Base-by-base conservation (phyloP, 2,797 vertebrate genomes). In the Poliocrania exsul region DNA sequence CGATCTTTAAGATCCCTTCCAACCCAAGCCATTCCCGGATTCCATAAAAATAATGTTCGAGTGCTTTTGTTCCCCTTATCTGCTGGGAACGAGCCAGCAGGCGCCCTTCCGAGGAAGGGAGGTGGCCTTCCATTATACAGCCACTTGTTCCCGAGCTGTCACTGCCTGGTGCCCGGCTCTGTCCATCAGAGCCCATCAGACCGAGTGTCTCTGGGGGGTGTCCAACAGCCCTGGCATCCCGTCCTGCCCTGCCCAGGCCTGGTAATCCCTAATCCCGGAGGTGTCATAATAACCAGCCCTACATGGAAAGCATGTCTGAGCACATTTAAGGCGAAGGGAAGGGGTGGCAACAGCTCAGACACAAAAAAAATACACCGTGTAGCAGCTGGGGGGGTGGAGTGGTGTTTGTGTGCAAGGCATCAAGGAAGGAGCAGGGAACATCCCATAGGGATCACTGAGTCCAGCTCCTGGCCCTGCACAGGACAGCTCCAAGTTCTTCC, bases 381-480 rank as follows among this genome's bases (percentile, higher is more conserved):
- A 13, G 35, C 24, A 42, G 33, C 49, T 0, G 0, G 44, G 44
- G n/a, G 29, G 37, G n/a, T n/a, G n/a, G n/a, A n/a, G n/a, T n/a
- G 42, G 4, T 7, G 67, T 47, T 28, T 35, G 58, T 4, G 15
- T 47, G 47, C 5, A 1, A 1, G 57, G 47, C 14, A 66, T 42
- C 38, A 16, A 16, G 42, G 3, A n/a, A 29, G 13, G 14, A 58
- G 3, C 57, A 19, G 16, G 38, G 51, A 65, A 35, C 20, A 40
- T 71, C 33, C 38, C 65, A 47, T 51, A 31, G 33, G 25, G 25
- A 46, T 58, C n/a, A 33, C 16, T 0, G 0, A 51, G 15, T 78
- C 44, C 65, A 51, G 58, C 58, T 71, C 50, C 51, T 18, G 17
- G 44, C 37, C 64, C 44, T 46, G 44, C 28, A 16, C 15, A 46